Percentiles rank a stretch among this genome's conserved stretches.
phyloP scores from a whole-genome alignment of 2,797 vertebrate genomes.

The Hapalemur alaotrensis region DNA sequence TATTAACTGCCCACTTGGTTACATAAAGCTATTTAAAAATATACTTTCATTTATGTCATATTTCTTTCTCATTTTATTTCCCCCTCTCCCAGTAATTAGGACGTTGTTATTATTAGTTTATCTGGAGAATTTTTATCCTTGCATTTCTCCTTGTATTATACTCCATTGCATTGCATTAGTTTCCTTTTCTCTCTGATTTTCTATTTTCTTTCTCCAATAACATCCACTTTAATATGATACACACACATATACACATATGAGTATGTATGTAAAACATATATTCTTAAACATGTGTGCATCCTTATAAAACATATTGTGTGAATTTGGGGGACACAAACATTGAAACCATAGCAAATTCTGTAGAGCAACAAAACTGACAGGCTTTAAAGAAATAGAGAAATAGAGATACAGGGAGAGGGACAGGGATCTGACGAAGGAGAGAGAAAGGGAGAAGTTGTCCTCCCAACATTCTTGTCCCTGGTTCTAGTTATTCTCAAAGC shows the following conservation, averaged over 20 bases:
- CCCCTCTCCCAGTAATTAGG: neutral
- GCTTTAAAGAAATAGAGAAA: neutral
- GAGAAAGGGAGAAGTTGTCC: neutral
- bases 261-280: neutral
- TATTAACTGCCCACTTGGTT: neutral
- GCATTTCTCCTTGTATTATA: neutral
- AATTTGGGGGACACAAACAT: neutral
- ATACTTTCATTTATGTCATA: neutral
- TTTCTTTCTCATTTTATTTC: neutral
- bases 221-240: neutral
- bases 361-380: neutral
- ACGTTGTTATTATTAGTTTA: neutral
- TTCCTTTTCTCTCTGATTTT: neutral
- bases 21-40: neutral
- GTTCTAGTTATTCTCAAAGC: neutral
- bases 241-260: neutral
- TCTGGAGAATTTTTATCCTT: neutral
- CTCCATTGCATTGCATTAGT: neutral
- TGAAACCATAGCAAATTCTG: neutral
- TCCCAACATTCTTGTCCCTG: neutral
- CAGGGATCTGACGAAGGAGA: accelerated
- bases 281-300: neutral
- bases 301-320: neutral
- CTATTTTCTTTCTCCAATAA: neutral
- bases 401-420: neutral